Percentiles rank a stretch among this genome's conserved stretches.
Evolutionary conservation across 2,113 vertebrate genomes (phyloP).

Genomic region (Parus major): DNA sequence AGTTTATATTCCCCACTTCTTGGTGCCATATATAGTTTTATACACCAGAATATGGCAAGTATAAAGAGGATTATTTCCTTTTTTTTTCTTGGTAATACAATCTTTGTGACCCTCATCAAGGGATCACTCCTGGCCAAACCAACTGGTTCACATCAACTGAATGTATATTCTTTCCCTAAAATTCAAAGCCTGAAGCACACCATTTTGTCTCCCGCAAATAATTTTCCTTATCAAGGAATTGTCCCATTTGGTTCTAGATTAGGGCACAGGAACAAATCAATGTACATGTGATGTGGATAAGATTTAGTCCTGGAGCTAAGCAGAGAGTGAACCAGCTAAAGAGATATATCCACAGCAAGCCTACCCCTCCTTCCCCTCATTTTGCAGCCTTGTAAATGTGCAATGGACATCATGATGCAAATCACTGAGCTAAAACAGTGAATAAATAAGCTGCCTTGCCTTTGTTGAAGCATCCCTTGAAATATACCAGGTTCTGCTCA

Average conservation of each 20-base stretch:
- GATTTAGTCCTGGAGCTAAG: not conserved
- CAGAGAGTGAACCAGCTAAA: not conserved
- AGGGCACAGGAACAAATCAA: not conserved
- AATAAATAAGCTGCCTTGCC: not conserved
- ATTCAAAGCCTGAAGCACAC: not conserved
- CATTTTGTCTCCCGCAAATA: not conserved
- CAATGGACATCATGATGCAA: not conserved
- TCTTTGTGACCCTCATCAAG: not conserved
- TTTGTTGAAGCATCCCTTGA: not conserved
- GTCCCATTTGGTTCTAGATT: not conserved
- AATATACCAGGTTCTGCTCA: not conserved
- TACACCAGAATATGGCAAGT: not conserved
- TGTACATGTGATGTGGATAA: not conserved
- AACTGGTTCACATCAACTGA: not conserved
- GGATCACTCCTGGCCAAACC: not conserved
- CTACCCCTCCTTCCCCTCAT: not conserved
- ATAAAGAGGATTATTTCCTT: not conserved
- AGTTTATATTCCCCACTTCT: not conserved
- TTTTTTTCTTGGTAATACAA: not conserved
- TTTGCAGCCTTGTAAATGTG: not conserved
- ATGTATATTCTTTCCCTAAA: not conserved
- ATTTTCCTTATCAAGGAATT: not conserved
- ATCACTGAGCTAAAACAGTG: not conserved
- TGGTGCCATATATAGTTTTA: not conserved
- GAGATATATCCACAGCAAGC: not conserved